These are phyloP conservation scores for Cyrtonyx montezumae DNA, from an alignment of 2,113 vertebrate genomes.

Conservation along the genomic window DNA sequence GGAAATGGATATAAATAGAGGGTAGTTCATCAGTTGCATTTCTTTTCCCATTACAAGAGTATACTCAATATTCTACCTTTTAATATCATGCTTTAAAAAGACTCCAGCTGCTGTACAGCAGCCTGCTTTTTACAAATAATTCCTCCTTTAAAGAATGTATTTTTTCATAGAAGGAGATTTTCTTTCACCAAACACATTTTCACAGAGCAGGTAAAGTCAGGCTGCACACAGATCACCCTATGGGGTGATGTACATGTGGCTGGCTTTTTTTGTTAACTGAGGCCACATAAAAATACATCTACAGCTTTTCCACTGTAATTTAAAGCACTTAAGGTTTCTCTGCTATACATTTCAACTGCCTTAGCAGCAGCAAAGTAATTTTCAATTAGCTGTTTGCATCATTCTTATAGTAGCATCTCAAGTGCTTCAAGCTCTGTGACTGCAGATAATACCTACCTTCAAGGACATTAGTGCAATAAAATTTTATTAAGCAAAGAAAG, in stretches of 20 bases:
- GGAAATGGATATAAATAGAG: constrained; percentile 48
- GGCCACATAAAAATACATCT: neutral
- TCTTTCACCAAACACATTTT: neutral
- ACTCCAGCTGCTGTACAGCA: neutral
- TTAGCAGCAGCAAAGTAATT: neutral
- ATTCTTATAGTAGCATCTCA: neutral
- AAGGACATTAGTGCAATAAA: neutral
- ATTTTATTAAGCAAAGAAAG: neutral
- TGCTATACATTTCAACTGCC: neutral
- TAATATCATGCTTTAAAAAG: neutral
- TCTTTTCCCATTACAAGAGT: constrained; percentile 16
- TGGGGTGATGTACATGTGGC: neutral
- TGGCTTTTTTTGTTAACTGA: neutral
- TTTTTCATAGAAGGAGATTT: neutral
- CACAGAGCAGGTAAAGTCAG: fast-evolving
- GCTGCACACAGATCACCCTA: neutral
- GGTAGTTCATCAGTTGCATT: constrained; percentile 19
- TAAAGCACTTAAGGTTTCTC: neutral
- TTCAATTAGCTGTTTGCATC: neutral
- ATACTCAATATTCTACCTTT: neutral
- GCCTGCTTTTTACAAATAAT: neutral
- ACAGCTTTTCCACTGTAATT: neutral
- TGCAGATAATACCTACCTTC: neutral
- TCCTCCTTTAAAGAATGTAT: neutral
- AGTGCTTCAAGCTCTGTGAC: neutral